These are phyloP conservation scores for Sebastes hubbsi DNA, from an alignment of 2,797 vertebrate genomes.

Conservation along the genomic window DNA sequence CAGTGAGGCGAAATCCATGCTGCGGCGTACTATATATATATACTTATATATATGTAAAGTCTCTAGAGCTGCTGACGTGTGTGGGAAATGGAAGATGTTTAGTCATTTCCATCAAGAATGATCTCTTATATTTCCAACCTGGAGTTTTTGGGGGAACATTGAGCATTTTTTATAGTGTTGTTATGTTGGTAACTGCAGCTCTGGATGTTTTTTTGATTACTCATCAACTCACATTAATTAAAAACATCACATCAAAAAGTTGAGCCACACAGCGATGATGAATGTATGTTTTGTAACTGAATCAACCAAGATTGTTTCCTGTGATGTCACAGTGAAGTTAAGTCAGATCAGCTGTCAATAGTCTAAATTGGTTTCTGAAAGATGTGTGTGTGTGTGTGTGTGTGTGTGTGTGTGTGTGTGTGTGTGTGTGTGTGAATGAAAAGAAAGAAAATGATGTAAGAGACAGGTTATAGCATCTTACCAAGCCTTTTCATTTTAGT, in stretches of 20 bases:
- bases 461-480: constrained; percentile 2
- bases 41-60: constrained; percentile 17
- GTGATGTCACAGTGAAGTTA: neutral
- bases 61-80: constrained; percentile 35
- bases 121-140: neutral
- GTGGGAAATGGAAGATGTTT: constrained; percentile 11
- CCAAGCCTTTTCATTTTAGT: neutral
- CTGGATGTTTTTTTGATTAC: neutral
- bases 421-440: neutral
- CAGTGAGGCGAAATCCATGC: constrained; percentile 53
- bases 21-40: constrained; percentile 23
- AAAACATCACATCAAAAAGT: neutral
- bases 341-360: neutral
- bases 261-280: neutral
- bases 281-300: neutral
- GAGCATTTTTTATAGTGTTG: neutral
- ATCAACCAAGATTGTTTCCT: neutral
- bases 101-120: neutral
- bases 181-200: neutral
- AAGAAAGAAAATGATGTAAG: neutral
- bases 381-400: neutral
- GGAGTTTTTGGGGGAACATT: neutral
- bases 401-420: neutral
- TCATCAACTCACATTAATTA: neutral
- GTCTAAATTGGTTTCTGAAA: constrained; percentile 6